Evolutionary conservation across 2,888 invertebrate species (phyloP).

Genomic region (Nemapogon koenigi): DNA sequence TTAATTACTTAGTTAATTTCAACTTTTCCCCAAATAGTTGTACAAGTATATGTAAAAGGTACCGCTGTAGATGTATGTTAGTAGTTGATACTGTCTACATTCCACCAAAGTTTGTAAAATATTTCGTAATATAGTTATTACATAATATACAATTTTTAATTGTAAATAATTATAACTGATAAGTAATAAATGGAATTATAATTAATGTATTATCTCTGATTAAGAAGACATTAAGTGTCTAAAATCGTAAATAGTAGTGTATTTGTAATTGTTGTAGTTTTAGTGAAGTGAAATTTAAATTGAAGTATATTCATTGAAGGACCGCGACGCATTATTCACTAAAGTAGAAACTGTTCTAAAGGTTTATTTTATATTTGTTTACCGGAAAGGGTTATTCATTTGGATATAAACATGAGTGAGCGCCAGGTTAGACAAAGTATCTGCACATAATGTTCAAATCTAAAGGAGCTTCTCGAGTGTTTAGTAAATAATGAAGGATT

Average conservation of each 20-base stretch:
- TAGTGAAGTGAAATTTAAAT: slow-evolving; percentile 30
- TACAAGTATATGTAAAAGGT: slow-evolving; percentile 9
- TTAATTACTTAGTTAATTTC: slow-evolving; percentile 7
- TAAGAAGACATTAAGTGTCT: slow-evolving; percentile 52
- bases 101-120: slow-evolving; percentile 66
- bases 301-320: neutral
- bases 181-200: slow-evolving; percentile 44
- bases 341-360: neutral
- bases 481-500: slow-evolving; percentile 42
- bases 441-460: slow-evolving; percentile 65
- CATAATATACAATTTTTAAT: slow-evolving; percentile 54
- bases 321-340: slow-evolving; percentile 51
- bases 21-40: slow-evolving; percentile 3
- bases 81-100: slow-evolving; percentile 49
- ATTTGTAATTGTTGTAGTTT: slow-evolving; percentile 62
- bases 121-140: slow-evolving; percentile 53
- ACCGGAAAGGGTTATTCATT: neutral
- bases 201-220: slow-evolving; percentile 45
- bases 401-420: slow-evolving; percentile 38
- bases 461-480: slow-evolving; percentile 62
- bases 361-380: neutral
- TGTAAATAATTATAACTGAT: slow-evolving; percentile 61
- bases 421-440: slow-evolving; percentile 58
- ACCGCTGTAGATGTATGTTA: slow-evolving; percentile 43
- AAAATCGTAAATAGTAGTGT: slow-evolving; percentile 60